Base-by-base conservation (phyloP, 1,140 invertebrate genomes). In the Rhagoletis zephyria region DNA sequence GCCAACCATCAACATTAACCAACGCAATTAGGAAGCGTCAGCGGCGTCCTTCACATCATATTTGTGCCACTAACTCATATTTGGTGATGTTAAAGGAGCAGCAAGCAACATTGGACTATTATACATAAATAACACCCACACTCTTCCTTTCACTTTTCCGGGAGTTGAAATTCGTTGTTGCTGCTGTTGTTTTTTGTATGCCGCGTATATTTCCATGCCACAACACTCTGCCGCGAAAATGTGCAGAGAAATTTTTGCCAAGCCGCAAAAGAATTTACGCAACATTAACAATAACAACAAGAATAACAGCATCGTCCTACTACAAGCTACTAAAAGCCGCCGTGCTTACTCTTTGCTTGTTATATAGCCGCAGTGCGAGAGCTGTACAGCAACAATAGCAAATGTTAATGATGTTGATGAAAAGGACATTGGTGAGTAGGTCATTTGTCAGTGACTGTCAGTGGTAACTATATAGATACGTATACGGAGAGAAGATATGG, bases 261-360 rank as follows among this genome's bases (percentile, higher is more conserved):
- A 81, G 48, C 74, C 74, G 48, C 74, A 81, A 81, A 81, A 81
- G 74, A 81, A 81, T 81, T 81, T 81, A 81, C 74, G 74, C 74
- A 81, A 81, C 48, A 81, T 81, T 81, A 81, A 81, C 48, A 81
- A 81, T 48, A 51, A 70, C 45, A 42, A 59, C 45, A 56, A 19
- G 5, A 56, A 81, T 7, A 30, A 56, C 19, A 30, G 9, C 14
- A 16, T 1, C 30, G 30, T 30, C 45, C 45, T n/a, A n/a, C n/a
- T n/a, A n/a, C n/a, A 81, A 2, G 56, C 51, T 12, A 81, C 6
- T 30, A 30, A 30, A 30, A 30, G 30, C 30, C 30, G 30, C 30
- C 30, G 30, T 30, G 30, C 30, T 56, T 56, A 51, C 3, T 30
- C 48, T 2, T 30, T 2, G 74, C n/a, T 42, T 16, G n/a, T 81